These are phyloP conservation scores for Chloroceryle aenea DNA, from an alignment of 2,113 vertebrate species.

Conservation along the genomic window DNA sequence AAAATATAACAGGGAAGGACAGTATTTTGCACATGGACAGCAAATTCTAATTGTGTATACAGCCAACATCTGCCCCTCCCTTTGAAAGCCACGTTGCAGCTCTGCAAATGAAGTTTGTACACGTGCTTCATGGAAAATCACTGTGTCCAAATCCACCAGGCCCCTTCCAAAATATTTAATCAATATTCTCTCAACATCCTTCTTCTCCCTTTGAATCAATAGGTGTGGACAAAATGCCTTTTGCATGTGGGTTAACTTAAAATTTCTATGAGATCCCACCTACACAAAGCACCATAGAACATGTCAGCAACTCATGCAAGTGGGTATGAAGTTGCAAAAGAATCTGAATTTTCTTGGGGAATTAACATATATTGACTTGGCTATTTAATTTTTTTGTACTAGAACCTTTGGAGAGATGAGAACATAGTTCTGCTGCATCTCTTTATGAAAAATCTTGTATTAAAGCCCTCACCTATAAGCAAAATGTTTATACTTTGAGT, in stretches of 20 bases:
- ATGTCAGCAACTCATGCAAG: rapidly evolving
- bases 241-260: not conserved
- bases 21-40: rapidly evolving
- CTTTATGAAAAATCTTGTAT: not conserved
- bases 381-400: not conserved
- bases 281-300: rapidly evolving
- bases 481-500: not conserved
- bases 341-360: not conserved
- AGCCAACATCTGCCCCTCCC: not conserved
- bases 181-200: not conserved
- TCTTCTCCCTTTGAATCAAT: not conserved
- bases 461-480: not conserved
- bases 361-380: not conserved
- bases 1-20: not conserved
- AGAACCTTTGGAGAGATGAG: not conserved
- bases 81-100: not conserved
- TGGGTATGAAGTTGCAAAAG: not conserved
- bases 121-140: not conserved
- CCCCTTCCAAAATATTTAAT: rapidly evolving
- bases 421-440: too few relatives aligned
- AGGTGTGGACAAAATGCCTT: not conserved
- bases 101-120: not conserved
- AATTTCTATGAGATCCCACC: not conserved
- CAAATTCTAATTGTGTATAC: rapidly evolving
- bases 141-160: rapidly evolving